Percentiles rank a stretch among this genome's conserved stretches.
Evolutionary conservation across 1,140 invertebrate species (phyloP).

Genomic region (Musca domestica): DNA sequence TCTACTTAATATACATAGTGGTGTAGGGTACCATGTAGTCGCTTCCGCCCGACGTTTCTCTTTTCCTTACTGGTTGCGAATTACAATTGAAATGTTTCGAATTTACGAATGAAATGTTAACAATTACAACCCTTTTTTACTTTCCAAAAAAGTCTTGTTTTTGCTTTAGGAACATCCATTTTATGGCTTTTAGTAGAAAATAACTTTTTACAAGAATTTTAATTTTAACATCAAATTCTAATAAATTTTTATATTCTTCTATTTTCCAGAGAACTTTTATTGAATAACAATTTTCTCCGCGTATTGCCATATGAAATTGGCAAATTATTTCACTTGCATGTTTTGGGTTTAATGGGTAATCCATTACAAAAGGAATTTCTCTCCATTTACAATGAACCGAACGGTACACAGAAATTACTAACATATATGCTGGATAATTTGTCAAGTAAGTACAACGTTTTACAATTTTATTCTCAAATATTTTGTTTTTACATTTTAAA

Average conservation of each 20-base stretch:
- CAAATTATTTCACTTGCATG: conserved; percentile 93
- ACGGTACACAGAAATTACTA: conserved; percentile 90
- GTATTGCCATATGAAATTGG: conserved; percentile 95
- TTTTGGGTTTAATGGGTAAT: conserved; percentile 88
- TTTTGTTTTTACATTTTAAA: background rate
- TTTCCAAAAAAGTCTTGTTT: no score
- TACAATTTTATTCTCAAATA: background rate
- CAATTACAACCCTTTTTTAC: no score
- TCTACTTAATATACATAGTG: no score
- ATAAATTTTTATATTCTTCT: conserved; percentile 31
- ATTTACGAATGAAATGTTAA: no score
- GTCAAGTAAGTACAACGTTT: conserved; percentile 69
- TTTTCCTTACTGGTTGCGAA: no score
- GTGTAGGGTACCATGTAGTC: no score
- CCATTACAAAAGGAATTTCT: conserved; percentile 90
- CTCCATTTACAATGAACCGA: conserved; percentile 85
- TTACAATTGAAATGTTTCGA: no score
- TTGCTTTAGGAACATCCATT: no score
- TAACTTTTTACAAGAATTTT: no score
- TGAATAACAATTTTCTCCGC: conserved; percentile 91
- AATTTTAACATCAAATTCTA: background rate
- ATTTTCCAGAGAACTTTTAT: conserved; percentile 80
- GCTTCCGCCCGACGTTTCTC: no score
- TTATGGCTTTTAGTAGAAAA: no score
- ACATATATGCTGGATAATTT: conserved; percentile 92